Evolutionary conservation across 1,140 invertebrate genomes (phyloP).

Genomic region (Ylistrum balloti): DNA sequence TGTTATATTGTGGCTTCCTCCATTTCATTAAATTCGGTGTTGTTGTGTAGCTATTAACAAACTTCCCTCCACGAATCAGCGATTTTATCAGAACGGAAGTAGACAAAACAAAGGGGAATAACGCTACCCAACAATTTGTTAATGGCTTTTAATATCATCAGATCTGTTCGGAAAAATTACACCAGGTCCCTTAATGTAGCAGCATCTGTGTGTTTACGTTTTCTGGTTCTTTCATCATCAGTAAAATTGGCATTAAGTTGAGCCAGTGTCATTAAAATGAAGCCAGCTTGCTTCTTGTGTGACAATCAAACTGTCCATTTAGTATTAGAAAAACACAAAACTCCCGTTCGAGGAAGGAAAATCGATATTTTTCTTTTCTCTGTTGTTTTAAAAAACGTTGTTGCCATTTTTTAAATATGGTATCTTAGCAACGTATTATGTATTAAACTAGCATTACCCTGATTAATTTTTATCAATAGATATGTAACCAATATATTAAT

Average conservation of each 20-base stretch:
- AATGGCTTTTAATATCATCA: not conserved
- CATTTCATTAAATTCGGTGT: not conserved
- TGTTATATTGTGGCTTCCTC: no score
- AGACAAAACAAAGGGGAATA: conserved; percentile 1
- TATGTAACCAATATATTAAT: no score
- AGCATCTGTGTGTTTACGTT: not conserved
- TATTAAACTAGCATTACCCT: no score
- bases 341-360: no score
- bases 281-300: not conserved
- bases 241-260: not conserved
- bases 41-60: not conserved
- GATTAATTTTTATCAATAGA: no score
- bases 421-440: no score
- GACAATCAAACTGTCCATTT: not conserved
- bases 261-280: not conserved
- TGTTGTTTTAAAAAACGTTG: no score
- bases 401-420: no score
- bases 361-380: no score
- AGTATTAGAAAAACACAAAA: no score
- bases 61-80: not conserved
- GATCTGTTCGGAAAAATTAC: not conserved
- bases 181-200: not conserved
- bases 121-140: conserved; percentile 15
- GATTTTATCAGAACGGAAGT: not conserved
- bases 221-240: not conserved